Evolutionary conservation across 2,888 invertebrate species (phyloP), one percentile per base, ranked within the genome.

Genomic region (Embidobia sp.): DNA sequence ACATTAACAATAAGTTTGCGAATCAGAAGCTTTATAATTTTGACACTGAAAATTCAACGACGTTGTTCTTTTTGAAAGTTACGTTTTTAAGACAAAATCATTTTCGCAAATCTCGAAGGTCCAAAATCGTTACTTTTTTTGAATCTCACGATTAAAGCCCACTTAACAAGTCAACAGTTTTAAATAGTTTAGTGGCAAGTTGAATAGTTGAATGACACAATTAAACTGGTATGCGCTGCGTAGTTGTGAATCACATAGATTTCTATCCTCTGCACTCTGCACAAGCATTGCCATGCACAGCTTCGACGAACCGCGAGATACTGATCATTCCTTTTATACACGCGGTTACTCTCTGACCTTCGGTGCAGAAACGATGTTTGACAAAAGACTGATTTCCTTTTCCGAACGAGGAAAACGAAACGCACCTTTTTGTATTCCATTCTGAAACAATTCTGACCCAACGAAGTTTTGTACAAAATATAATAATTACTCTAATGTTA

Each of bases 261-360:
- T 53, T 57, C 78, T 72, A 63, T 61, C 37, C 72, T 74, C 72
- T 75, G 69, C 76, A 67, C 75, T 64, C 67, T 79, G 77, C 80
- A 78, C 80, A 53, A 61, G 73, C 69, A 74, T 73, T 78, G 80
- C 79, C 69, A 78, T 73, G 79, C 81, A 81, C 81, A 80, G 80
- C 81, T 81, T 81, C 59, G 78, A 51, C 37, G 55, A 67, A 64
- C 42, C 15, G 57, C 44, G 76, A 76, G 29, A 55, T 55, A 27
- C 19, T 67, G 67, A 53, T 59, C 35, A 29, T 37, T 53, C 11
- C 11, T 51, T 53, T 70, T 70, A 51, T 8, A 18, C n/a, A n/a
- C n/a, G n/a, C n/a, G n/a, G n/a, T 69, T 63, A 29, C 8, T 27
- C 48, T 55, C 66, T 49, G 29, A 42, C 8, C 19, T 26, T 48